Evolutionary conservation across 2,797 vertebrate genomes (phyloP), one percentile per base, ranked within the genome.

Genomic region (Anguilla anguilla): DNA sequence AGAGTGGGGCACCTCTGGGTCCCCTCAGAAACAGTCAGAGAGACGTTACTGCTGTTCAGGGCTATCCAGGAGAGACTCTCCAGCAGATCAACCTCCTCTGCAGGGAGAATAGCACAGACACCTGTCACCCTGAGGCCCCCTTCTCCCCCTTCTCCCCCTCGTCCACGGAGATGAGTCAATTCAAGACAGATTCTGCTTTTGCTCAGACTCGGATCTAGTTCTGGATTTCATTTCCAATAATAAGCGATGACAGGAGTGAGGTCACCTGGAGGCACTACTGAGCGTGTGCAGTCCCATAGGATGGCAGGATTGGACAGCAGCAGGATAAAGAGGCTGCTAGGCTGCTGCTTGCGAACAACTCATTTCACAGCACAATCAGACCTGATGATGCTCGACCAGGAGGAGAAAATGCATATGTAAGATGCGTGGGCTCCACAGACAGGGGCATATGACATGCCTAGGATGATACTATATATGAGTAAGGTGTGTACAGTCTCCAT

Each of bases 1-100:
- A 97, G 91, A 9, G 92, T 53, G 0, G 92, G 92, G 92, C 97
- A 97, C 64, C 89, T 91, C 86, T 86, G 86, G 22, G 92, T 89
- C 4, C 94, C 94, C 0, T 90, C 87, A 35, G 92, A 82, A 2
- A 96, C 90, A 35, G 46, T 51, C 19, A 82, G 79, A 35, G 96
- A 96, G 79, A 95, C 72, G 4, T 96, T 95, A 86, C 91, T 94
- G 89, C 93, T 90, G 35, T 94, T 91, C 74, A 89, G 90, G 0
- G 91, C 85, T 0, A 88, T 88, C 4, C 90, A 89, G 2, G 89
- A 93, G 51, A 97, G 90, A 85, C 90, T 92, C 88, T 95, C 93
- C 91, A 97, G 93, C 89, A 97, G 64, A 28, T 89, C 86, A 31
- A 90, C 57, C 79, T 84, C 88, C 57, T 88, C 91, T 92, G 90